Evolutionary conservation across 2,888 invertebrate genomes (phyloP).

Genomic region (Ptilodon capucinus): DNA sequence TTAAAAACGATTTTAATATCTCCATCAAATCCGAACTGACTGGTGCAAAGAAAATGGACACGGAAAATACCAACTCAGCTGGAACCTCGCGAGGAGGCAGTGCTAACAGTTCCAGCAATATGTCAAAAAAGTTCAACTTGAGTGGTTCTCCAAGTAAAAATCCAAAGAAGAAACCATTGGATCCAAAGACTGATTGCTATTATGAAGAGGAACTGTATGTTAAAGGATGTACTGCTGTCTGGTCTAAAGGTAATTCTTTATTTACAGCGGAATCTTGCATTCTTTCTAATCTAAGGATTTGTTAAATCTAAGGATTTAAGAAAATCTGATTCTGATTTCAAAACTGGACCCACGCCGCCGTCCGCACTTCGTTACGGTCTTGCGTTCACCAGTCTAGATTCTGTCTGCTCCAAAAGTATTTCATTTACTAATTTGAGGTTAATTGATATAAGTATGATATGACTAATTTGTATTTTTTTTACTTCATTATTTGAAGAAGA

Average conservation of each 20-base stretch:
- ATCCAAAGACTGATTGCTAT: constrained; percentile 70
- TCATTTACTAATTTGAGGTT: too few species aligned
- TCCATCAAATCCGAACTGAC: constrained; percentile 71
- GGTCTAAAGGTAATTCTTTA: constrained; percentile 84
- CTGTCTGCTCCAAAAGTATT: too few species aligned
- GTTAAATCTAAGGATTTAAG: too few species aligned
- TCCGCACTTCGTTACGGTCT: too few species aligned
- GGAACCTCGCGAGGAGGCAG: constrained; percentile 63
- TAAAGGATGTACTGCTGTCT: constrained; percentile 91
- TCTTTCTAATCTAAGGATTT: too few species aligned
- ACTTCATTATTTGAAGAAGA: too few species aligned
- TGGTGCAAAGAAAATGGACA: constrained; percentile 55
- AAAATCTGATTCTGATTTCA: too few species aligned
- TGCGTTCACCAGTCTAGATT: too few species aligned
- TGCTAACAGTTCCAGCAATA: constrained; percentile 72
- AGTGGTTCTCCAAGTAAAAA: constrained; percentile 39
- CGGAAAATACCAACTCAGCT: constrained; percentile 43
- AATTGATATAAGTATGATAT: too few species aligned
- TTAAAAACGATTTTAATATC: constrained; percentile 73
- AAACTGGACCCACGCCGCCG: too few species aligned
- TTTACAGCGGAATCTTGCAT: background rate
- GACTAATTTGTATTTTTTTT: too few species aligned
- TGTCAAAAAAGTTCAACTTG: constrained; percentile 73
- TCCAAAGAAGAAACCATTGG: constrained; percentile 47
- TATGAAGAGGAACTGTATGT: constrained; percentile 95